Evolutionary conservation across 2,113 vertebrate genomes (phyloP).

Genomic region (Aythya baeri): DNA sequence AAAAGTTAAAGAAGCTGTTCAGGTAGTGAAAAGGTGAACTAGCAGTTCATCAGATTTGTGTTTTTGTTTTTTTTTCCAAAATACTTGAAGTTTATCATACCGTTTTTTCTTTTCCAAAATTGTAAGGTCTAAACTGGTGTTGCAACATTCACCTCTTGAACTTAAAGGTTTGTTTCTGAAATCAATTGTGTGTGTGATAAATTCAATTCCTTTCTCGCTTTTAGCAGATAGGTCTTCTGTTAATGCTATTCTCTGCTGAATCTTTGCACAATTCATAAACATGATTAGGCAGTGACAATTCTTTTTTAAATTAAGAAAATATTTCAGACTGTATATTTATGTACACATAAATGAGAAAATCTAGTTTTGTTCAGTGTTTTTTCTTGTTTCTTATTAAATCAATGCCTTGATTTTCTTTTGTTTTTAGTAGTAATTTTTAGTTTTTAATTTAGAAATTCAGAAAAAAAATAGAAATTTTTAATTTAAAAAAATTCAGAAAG

Average conservation of each 20-base stretch:
- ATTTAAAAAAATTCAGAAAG: background rate
- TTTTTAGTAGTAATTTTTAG: background rate
- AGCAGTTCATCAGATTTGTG: background rate
- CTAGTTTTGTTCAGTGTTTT: background rate
- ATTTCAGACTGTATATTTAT: background rate
- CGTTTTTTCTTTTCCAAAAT: background rate
- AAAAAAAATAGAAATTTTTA: too few species aligned
- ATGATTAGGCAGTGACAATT: background rate
- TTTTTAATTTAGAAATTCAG: too few species aligned
- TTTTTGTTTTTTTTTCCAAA: background rate
- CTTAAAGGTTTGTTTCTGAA: background rate
- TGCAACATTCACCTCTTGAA: background rate
- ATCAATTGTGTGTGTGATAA: rapidly evolving
- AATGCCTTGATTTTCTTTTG: background rate
- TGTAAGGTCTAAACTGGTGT: background rate
- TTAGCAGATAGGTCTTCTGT: background rate
- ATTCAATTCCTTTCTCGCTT: background rate
- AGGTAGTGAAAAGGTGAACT: constrained; percentile 74
- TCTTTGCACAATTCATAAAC: background rate
- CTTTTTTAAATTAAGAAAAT: background rate
- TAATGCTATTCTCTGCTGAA: background rate
- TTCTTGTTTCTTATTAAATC: background rate
- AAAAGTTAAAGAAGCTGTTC: constrained; percentile 86
- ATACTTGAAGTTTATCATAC: rapidly evolving
- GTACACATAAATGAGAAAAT: background rate